These are phyloP conservation scores for Diplosoma virens DNA, from an alignment of 23 tunicate species.

Conservation along the genomic window DNA sequence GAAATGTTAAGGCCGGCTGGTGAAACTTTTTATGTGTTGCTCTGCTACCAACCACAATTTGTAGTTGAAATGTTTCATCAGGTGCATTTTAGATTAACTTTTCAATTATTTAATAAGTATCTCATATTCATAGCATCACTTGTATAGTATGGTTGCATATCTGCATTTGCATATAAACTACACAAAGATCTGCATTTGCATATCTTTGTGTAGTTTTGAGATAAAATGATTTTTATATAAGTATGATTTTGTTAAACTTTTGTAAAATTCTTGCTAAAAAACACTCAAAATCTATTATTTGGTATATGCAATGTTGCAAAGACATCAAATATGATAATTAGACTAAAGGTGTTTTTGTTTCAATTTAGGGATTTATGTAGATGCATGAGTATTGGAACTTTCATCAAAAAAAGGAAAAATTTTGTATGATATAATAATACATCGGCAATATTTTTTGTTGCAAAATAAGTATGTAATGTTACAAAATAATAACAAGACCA, in stretches of 20 bases:
- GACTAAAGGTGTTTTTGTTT: too few species aligned
- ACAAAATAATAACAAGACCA: too few species aligned
- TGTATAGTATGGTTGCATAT: not conserved
- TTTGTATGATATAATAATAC: too few species aligned
- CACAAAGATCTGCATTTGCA: not conserved
- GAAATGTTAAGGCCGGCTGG: conserved; percentile 63
- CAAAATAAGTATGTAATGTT: too few species aligned
- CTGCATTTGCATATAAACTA: not conserved
- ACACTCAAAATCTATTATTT: too few species aligned
- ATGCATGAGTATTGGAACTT: too few species aligned
- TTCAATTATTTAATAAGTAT: not conserved
- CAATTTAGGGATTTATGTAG: too few species aligned
- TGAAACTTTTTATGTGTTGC: conserved; percentile 63
- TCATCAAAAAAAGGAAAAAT: too few species aligned
- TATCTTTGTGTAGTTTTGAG: not conserved
- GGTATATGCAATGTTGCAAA: too few species aligned
- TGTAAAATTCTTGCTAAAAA: not conserved
- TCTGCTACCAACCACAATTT: conserved; percentile 40
- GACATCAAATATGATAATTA: too few species aligned
- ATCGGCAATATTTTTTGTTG: too few species aligned
- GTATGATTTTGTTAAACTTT: not conserved
- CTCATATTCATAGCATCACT: not conserved
- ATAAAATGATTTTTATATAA: not conserved
- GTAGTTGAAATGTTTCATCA: conserved; percentile 12
- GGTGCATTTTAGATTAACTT: not conserved